phyloP scores from a whole-genome alignment of 23 tunicate genomes.

The Phallusia fumigata region DNA sequence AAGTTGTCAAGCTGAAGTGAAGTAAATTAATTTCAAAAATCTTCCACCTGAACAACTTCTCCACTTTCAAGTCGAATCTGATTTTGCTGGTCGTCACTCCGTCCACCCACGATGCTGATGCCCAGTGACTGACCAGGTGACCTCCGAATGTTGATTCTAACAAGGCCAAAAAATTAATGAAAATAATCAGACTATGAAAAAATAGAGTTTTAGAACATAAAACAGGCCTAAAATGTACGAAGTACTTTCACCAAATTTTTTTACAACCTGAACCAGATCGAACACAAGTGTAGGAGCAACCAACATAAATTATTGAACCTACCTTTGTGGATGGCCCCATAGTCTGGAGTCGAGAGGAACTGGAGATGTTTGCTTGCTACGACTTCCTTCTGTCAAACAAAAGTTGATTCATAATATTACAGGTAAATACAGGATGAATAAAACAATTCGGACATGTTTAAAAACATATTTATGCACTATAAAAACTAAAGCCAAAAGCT shows the following conservation, averaged over 20 bases:
- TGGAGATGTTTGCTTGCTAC: neutral
- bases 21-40: neutral
- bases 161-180: neutral
- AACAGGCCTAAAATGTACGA: no score
- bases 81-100: constrained; percentile 13
- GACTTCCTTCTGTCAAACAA: neutral
- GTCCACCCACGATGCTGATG: constrained; percentile 94
- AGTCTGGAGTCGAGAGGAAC: constrained; percentile 14
- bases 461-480: no score
- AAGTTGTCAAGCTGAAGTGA: no score
- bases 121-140: constrained; percentile 73
- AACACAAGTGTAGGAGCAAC: no score
- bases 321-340: constrained; percentile 50
- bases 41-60: constrained; percentile 34
- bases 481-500: no score
- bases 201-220: no score
- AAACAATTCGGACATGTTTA: no score
- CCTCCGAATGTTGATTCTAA: constrained; percentile 52
- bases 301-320: neutral
- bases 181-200: no score
- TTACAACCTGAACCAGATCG: no score
- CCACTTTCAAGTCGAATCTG: constrained; percentile 31
- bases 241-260: no score
- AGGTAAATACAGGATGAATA: no score
- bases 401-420: no score